Percentiles rank a stretch among this genome's conserved stretches.
These are phyloP conservation scores for Lepidostoma basale DNA, from an alignment of 1,140 invertebrate genomes.

Conservation along the genomic window DNA sequence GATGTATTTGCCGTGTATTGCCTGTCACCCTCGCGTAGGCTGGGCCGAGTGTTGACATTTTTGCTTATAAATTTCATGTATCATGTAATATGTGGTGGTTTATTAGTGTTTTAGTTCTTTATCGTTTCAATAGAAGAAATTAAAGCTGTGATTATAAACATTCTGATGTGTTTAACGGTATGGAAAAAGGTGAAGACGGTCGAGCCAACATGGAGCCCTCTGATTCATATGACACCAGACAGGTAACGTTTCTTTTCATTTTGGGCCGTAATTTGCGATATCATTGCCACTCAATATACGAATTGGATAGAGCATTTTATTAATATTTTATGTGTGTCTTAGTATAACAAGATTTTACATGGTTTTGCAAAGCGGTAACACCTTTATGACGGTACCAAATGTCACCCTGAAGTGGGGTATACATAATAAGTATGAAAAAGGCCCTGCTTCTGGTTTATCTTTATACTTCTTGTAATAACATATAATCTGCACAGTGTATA, in stretches of 20 bases:
- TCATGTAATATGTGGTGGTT: neutral
- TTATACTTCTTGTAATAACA: no score
- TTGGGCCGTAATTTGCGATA: neutral
- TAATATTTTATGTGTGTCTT: no score
- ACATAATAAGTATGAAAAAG: no score
- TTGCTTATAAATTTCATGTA: conserved; percentile 18
- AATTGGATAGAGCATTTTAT: no score
- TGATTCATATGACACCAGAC: conserved; percentile 44
- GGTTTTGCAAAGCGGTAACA: conserved; percentile 41
- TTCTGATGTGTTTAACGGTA: conserved; percentile 36
- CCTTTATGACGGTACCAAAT: conserved; percentile 19
- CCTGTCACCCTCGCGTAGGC: conserved; percentile 38
- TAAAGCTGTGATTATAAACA: conserved; percentile 26
- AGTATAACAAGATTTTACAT: no score
- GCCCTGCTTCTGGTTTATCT: no score
- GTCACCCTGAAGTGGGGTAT: conserved; percentile 19
- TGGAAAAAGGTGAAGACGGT: conserved; percentile 33
- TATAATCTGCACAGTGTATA: no score
- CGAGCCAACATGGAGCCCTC: conserved; percentile 41
- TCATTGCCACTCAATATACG: neutral
- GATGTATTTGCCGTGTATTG: conserved; percentile 33
- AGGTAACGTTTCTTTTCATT: conserved; percentile 28
- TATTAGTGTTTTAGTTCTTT: conserved; percentile 14
- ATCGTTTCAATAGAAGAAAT: neutral
- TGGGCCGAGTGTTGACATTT: conserved; percentile 37